A percentile compares a stretch with the other conserved stretches of the same genome.
Evolutionary conservation across 1,140 invertebrate species (phyloP).

Genomic region (Hirudo medicinalis): DNA sequence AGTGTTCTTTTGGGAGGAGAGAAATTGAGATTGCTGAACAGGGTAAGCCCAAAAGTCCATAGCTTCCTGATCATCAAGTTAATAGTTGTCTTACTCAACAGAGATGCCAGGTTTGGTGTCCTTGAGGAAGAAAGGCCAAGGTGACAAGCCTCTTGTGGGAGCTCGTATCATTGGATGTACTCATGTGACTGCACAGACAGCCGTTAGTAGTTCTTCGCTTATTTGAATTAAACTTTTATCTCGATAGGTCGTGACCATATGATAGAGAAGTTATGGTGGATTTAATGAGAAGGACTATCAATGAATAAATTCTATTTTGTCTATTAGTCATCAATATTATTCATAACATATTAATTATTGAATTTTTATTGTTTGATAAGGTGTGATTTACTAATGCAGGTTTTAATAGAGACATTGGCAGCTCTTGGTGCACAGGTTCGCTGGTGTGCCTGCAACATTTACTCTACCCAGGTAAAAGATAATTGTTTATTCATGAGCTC

Average conservation of each 20-base stretch:
- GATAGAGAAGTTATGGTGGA: background rate
- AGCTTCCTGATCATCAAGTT: constrained; percentile 16
- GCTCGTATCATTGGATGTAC: constrained; percentile 94
- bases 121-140: constrained; percentile 68
- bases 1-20: constrained; percentile 77
- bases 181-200: constrained; percentile 94
- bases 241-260: background rate
- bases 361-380: background rate
- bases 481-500: background rate
- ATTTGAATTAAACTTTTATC: background rate
- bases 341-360: background rate
- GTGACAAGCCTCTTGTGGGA: constrained; percentile 83
- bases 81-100: constrained; percentile 29
- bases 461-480: constrained; percentile 69
- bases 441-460: constrained; percentile 96
- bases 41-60: constrained; percentile 40
- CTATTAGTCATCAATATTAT: background rate
- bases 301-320: background rate
- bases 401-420: constrained; percentile 76
- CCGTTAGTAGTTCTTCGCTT: constrained; percentile 50
- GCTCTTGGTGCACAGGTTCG: constrained; percentile 76
- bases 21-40: constrained; percentile 99
- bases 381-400: constrained; percentile 36
- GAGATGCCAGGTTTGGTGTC: constrained; percentile 98
- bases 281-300: background rate